Conservation (phyloP, 2,797 vertebrate species). For the Tamandua tetradactyla region DNA sequence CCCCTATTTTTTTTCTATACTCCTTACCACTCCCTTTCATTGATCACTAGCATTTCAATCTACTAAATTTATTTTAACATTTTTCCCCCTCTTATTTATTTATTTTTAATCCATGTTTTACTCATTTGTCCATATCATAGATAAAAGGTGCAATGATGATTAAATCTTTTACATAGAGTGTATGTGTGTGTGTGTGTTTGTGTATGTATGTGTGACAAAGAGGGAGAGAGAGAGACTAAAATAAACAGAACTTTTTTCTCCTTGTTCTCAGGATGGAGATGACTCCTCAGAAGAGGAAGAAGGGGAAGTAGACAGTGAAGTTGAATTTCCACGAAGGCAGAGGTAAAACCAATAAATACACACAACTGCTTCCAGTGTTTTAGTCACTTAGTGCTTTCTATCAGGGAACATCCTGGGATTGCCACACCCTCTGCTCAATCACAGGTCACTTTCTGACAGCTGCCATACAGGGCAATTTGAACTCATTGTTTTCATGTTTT, state of each 20-base stretch:
- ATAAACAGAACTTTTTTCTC: not conserved
- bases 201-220: no score
- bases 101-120: no score
- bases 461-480: not conserved
- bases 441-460: not conserved
- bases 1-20: no score
- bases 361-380: not conserved
- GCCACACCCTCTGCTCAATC: not conserved
- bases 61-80: no score
- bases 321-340: slow-evolving; percentile 98
- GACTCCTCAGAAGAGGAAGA: slow-evolving; percentile 99
- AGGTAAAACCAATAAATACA: slow-evolving; percentile 87
- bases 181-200: no score
- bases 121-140: no score
- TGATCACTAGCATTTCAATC: no score
- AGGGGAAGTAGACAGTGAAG: slow-evolving; percentile 99
- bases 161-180: no score
- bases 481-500: not conserved
- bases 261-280: slow-evolving; percentile 90
- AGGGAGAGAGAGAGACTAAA: not conserved
- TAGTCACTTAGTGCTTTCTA: no score
- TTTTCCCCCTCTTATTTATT: no score
- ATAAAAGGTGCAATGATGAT: no score
- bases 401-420: not conserved
- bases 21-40: no score